These are phyloP conservation scores for Druceiella hillmani DNA, from an alignment of 2,888 invertebrate genomes.

Conservation along the genomic window DNA sequence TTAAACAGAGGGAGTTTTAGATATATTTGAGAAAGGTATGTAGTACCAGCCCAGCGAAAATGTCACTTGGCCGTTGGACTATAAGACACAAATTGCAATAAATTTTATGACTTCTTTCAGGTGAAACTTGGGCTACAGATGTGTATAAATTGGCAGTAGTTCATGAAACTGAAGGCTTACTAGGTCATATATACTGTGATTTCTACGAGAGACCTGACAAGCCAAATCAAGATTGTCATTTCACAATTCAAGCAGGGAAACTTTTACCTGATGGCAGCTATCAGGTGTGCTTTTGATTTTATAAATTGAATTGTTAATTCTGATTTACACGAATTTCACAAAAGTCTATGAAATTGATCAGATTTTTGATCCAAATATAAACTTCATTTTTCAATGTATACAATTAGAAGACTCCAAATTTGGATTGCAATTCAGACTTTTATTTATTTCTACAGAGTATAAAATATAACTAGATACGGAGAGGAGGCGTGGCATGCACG, in stretches of 20 bases:
- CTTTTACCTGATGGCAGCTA: conserved; percentile 71
- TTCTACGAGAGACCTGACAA: conserved; percentile 90
- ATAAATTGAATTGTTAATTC: neutral
- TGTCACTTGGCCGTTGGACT: too few species aligned
- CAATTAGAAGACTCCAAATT: too few species aligned
- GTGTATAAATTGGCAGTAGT: conserved; percentile 91
- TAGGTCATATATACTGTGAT: conserved; percentile 97
- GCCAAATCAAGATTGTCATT: conserved; percentile 97
- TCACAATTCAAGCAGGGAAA: conserved; percentile 94
- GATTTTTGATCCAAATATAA: neutral
- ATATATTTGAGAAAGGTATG: too few species aligned
- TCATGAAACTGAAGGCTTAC: conserved; percentile 70
- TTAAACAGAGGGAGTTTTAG: too few species aligned
- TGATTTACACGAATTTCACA: too few species aligned
- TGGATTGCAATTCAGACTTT: too few species aligned
- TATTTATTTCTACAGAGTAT: too few species aligned
- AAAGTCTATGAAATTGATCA: conserved; percentile 2
- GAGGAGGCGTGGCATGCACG: too few species aligned
- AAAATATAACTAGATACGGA: too few species aligned
- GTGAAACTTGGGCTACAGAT: conserved; percentile 84
- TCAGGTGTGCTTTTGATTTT: conserved; percentile 51
- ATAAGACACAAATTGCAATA: too few species aligned
- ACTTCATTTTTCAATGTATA: conserved; percentile 2
- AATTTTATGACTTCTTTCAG: too few species aligned
- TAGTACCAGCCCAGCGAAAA: too few species aligned